These are phyloP conservation scores for Echeneis naucrates DNA, from an alignment of 2,797 vertebrate species.

Conservation along the genomic window DNA sequence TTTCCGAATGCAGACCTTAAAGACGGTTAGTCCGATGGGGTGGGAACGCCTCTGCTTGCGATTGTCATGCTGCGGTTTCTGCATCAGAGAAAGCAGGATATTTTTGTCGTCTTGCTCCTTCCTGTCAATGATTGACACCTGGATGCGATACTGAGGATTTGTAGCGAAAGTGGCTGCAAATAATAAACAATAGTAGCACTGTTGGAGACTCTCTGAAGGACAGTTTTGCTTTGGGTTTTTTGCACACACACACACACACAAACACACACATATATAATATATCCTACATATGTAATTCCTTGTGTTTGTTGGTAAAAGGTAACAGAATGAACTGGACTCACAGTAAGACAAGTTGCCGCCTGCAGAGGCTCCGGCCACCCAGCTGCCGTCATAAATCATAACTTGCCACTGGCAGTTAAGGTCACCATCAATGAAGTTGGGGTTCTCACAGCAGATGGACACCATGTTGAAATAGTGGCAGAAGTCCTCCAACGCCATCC, in stretches of 20 bases:
- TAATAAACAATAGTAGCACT: not conserved
- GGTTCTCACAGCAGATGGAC: slow-evolving; percentile 67
- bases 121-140: slow-evolving; percentile 37
- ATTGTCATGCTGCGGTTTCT: slow-evolving; percentile 35
- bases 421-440: slow-evolving; percentile 69
- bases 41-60: slow-evolving; percentile 4
- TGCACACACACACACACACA: too few relatives aligned
- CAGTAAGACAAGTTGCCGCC: slow-evolving; percentile 32
- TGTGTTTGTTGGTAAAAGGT: not conserved
- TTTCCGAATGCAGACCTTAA: slow-evolving; percentile 35
- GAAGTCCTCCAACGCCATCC: slow-evolving; percentile 69
- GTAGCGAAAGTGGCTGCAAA: slow-evolving; percentile 41
- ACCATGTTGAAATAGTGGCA: slow-evolving; percentile 27
- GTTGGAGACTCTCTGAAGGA: slow-evolving; percentile 3
- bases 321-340: slow-evolving; percentile 14
- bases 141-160: slow-evolving; percentile 71
- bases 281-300: too few relatives aligned
- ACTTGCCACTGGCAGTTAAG: slow-evolving; percentile 59
- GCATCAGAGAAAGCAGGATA: slow-evolving; percentile 67
- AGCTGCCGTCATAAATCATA: slow-evolving; percentile 54
- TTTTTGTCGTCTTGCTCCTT: slow-evolving; percentile 55
- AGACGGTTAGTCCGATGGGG: slow-evolving; percentile 30
- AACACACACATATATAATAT: too few relatives aligned
- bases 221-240: not conserved
- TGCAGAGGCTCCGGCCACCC: slow-evolving; percentile 42